Base-by-base conservation (phyloP, 2,888 invertebrate genomes). In the Nemoura dubitans region DNA sequence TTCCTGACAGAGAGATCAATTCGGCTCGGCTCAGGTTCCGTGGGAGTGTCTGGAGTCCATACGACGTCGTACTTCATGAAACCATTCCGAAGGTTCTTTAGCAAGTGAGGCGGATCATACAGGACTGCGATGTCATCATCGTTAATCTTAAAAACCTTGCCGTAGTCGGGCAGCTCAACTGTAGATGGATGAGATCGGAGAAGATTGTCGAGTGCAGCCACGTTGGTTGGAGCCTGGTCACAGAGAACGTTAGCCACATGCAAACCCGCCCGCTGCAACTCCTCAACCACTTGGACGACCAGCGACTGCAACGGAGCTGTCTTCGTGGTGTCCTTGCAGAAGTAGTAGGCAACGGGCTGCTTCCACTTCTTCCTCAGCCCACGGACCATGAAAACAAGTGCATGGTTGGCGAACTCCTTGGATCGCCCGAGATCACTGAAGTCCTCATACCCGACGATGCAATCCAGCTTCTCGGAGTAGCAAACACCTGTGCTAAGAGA, bases 371-470 rank as follows among this genome's bases (percentile, higher is more conserved):
- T 83, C 26, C 77, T 76, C 0, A 87, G 16, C 25, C 87, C 87
- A 26, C 87, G 86, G 16, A 87, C 26, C 87, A 88, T 87, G 29
- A 88, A 88, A 14, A 88, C 85, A 14, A 88, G 42, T 30, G 87
- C 88, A 87, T 87, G 87, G 82, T 86, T 86, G 21, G 86, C 88
- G 0, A 86, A 81, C 36, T 77, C 77, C 76, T 86, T 86, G 42
- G 81, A 83, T 85, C 83, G 28, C 14, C 87, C 86, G 21, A 77
- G 80, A 43, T 21, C 21, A n/a, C 86, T 87, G 26, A 83, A 84
- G 76, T 87, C 87, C 36, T 86, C 87, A 81, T 83, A 87, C 21
- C 88, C 86, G 76, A 85, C 81, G 10, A 88, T 86, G 16, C 81
- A 76, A 77, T 88, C 87, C 1, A 28, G 7, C 10, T 29, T 85